These are phyloP conservation scores for Gnathochromis pfefferi DNA, from an alignment of 2,113 vertebrate genomes.

Conservation along the genomic window DNA sequence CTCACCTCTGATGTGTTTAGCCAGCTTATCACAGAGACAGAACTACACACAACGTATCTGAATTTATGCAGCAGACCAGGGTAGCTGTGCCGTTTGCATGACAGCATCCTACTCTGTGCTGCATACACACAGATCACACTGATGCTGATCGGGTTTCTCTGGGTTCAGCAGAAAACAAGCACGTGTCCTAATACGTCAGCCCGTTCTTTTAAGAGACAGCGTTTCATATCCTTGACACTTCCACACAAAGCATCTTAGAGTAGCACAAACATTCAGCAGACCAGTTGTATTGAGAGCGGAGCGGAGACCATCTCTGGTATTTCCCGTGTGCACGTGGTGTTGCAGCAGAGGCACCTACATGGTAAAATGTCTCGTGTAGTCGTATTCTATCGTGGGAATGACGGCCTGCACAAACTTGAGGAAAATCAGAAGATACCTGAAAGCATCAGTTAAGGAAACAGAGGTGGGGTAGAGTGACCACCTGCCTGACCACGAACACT, in stretches of 20 bases:
- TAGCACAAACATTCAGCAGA: background rate
- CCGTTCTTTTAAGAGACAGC: rapidly evolving
- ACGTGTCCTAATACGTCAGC: background rate
- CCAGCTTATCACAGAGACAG: background rate
- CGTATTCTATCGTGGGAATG: conserved; percentile 99
- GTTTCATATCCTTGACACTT: background rate
- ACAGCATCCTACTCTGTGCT: rapidly evolving
- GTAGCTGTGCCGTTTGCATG: background rate
- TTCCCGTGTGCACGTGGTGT: background rate
- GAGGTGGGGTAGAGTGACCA: background rate
- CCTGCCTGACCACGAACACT: background rate
- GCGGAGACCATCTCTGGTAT: background rate
- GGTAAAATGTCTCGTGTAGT: conserved; percentile 98
- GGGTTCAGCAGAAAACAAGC: background rate
- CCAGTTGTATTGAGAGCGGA: background rate
- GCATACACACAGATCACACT: background rate
- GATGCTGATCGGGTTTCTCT: background rate
- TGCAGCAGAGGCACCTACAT: conserved; percentile 75
- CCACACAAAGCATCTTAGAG: background rate
- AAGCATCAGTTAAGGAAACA: conserved; percentile 72
- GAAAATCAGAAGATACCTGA: conserved; percentile 99
- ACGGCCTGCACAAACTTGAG: conserved; percentile 99
- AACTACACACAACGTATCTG: rapidly evolving
- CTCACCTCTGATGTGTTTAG: background rate
- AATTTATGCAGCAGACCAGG: background rate